phyloP scores from a whole-genome alignment of 1,140 invertebrate genomes.

The Zaprionus taronus region DNA sequence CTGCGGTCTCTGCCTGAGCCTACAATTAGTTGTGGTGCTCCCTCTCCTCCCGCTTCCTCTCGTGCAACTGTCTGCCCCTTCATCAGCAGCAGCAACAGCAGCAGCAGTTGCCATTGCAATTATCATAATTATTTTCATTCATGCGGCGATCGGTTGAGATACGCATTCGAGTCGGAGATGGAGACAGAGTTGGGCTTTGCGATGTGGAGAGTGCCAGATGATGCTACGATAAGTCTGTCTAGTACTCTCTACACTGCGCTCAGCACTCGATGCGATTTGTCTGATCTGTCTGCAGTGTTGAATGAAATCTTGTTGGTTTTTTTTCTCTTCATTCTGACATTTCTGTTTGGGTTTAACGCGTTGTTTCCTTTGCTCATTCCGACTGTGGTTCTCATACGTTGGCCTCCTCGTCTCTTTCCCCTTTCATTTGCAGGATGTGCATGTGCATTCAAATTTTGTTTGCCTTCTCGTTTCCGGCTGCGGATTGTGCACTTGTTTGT shows the following conservation, averaged over 20 bases:
- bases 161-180: conserved; percentile 40
- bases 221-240: conserved; percentile 61
- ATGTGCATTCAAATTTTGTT: conserved; percentile 67
- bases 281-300: conserved; percentile 34
- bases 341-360: conserved; percentile 49
- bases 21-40: conserved; percentile 65
- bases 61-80: conserved; percentile 8
- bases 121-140: conserved; percentile 83
- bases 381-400: conserved; percentile 4
- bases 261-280: conserved; percentile 11
- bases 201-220: conserved; percentile 44
- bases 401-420: too few species aligned
- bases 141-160: conserved; percentile 57
- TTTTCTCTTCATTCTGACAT: conserved; percentile 12
- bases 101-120: conserved; percentile 69
- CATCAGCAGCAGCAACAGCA: conserved; percentile 32
- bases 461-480: conserved; percentile 60
- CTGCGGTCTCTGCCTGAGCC: conserved; percentile 66
- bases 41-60: conserved; percentile 3
- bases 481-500: not conserved
- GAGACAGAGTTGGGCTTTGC: conserved; percentile 16
- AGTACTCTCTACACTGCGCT: too few species aligned
- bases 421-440: conserved; percentile 43
- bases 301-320: conserved; percentile 47
- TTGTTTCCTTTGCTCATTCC: conserved; percentile 57